Conservation (phyloP, 2,113 vertebrate species). For the Lepidiolamprologus cunningtoni region DNA sequence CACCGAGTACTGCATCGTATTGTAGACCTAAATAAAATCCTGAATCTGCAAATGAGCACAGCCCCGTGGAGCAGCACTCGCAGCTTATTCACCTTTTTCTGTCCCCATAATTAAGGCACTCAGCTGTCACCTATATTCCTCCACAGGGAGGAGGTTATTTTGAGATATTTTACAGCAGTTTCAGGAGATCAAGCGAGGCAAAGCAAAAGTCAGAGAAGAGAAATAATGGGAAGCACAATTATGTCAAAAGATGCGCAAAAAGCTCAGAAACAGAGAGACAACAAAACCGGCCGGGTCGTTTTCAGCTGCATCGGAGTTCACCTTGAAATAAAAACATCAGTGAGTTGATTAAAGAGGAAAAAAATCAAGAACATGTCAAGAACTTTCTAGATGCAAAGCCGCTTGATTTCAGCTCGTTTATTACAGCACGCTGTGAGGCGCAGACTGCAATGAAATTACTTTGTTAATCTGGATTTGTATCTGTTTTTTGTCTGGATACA, state of each 20-base stretch:
- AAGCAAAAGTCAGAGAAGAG: background rate
- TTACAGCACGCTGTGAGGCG: background rate
- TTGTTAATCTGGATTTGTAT: background rate
- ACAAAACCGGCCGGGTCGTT: background rate
- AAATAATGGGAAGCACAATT: background rate
- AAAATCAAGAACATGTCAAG: background rate
- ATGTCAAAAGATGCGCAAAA: background rate
- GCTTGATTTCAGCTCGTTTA: background rate
- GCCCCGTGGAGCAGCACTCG: background rate
- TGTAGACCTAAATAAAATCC: background rate
- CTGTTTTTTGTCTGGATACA: background rate
- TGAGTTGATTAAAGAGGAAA: background rate
- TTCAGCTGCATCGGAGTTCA: background rate
- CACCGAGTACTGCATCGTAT: accelerated
- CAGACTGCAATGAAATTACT: background rate
- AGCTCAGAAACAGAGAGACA: background rate
- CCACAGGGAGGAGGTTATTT: background rate
- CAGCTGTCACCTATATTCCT: background rate
- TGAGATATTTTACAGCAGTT: background rate
- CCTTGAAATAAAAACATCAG: background rate
- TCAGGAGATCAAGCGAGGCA: background rate
- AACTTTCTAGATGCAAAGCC: background rate
- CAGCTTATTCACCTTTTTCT: background rate
- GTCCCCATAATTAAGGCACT: background rate
- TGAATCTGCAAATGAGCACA: no score